These are phyloP conservation scores for Apogon talboti DNA, from an alignment of 2,797 vertebrate species.

Conservation along the genomic window DNA sequence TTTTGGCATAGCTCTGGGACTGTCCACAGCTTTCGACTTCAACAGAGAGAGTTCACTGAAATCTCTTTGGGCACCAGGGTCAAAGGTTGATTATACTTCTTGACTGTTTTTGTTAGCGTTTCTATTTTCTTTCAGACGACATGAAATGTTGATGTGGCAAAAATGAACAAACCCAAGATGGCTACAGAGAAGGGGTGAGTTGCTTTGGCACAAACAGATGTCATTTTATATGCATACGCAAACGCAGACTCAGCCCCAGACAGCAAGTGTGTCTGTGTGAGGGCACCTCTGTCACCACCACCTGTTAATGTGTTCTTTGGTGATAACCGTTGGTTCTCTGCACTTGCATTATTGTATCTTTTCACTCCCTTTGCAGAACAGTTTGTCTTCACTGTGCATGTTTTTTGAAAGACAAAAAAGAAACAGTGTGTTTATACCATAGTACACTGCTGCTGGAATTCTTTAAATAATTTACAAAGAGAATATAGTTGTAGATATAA, in stretches of 20 bases:
- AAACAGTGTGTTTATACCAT: constrained; percentile 4
- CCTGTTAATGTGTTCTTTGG: constrained; percentile 13
- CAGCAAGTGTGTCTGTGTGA: constrained; percentile 15
- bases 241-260: neutral
- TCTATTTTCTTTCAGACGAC: constrained; percentile 73
- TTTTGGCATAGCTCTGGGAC: constrained; percentile 27
- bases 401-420: neutral
- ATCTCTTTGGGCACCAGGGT: constrained; percentile 8
- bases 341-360: constrained; percentile 2
- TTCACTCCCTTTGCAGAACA: neutral
- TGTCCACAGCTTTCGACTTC: constrained; percentile 7
- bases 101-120: constrained; percentile 11
- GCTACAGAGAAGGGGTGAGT: constrained; percentile 94
- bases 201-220: constrained; percentile 19
- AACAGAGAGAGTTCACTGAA: constrained; percentile 26
- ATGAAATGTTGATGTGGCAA: constrained; percentile 86
- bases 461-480: too few species aligned
- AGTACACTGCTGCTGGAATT: neutral
- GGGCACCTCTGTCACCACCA: constrained; percentile 25
- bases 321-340: neutral
- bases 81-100: constrained; percentile 26
- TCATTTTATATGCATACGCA: constrained; percentile 9
- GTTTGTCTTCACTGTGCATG: neutral
- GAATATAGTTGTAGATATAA: too few species aligned
- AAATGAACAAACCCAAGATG: constrained; percentile 97